These are phyloP conservation scores for Epsilonema sp. DNA, from an alignment of 2,888 invertebrate species.

Conservation along the genomic window DNA sequence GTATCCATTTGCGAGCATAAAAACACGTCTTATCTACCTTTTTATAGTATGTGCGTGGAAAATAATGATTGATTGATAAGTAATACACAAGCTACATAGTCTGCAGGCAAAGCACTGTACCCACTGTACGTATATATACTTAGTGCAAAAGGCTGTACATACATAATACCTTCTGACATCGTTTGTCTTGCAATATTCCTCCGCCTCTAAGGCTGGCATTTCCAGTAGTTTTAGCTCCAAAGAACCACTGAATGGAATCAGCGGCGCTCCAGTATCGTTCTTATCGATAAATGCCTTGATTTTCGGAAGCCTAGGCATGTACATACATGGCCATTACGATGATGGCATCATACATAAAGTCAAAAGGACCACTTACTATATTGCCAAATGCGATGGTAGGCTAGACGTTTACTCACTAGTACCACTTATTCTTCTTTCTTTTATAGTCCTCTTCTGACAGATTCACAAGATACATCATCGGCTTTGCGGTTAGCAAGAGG, in stretches of 20 bases:
- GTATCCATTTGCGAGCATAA: constrained; percentile 3
- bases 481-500: constrained; percentile 87
- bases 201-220: constrained; percentile 52
- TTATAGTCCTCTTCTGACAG: constrained; percentile 93
- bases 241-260: constrained; percentile 87
- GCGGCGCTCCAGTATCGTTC: constrained; percentile 72
- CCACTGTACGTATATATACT: no score
- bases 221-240: constrained; percentile 69
- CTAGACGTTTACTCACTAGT: neutral
- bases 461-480: constrained; percentile 87
- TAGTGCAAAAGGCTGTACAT: no score
- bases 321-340: neutral
- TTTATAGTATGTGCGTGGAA: constrained; percentile 3
- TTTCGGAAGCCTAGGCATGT: constrained; percentile 54
- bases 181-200: constrained; percentile 58
- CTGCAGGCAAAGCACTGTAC: no score
- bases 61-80: constrained; percentile 4
- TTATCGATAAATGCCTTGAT: constrained; percentile 97
- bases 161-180: constrained; percentile 66
- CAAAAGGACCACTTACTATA: neutral
- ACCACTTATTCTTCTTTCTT: constrained; percentile 49
- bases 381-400: neutral
- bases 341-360: neutral
- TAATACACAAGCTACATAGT: no score
- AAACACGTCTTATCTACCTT: constrained; percentile 3